Conservation (phyloP, 2,888 invertebrate genomes). For the Chesias legatella region DNA sequence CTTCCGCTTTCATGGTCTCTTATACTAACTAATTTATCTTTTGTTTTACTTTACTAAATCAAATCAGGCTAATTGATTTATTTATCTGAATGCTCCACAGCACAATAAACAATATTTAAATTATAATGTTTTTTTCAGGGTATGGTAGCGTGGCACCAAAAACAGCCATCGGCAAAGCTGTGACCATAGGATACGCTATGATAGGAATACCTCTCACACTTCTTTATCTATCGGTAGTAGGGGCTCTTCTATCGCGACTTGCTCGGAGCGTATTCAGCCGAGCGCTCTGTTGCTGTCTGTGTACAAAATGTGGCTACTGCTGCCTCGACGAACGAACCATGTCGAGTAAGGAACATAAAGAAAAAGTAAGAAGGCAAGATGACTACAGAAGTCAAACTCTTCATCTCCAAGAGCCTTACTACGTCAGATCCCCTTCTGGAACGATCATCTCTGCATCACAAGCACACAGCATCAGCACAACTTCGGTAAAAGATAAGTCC, state of each 20-base stretch:
- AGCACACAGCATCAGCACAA: conserved; percentile 66
- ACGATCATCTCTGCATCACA: conserved; percentile 77
- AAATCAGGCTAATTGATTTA: too few species aligned
- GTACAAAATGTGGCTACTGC: conserved; percentile 93
- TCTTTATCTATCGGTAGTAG: conserved; percentile 92
- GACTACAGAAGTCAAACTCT: conserved; percentile 82
- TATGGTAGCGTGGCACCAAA: conserved; percentile 96
- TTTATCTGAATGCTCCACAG: too few species aligned
- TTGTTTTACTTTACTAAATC: too few species aligned
- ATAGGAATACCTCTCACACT: conserved; percentile 93
- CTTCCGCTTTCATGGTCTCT: too few species aligned
- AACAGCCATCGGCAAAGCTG: conserved; percentile 93
- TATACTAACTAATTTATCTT: too few species aligned
- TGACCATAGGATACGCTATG: conserved; percentile 93
- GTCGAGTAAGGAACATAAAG: conserved; percentile 89
- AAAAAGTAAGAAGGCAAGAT: conserved; percentile 87
- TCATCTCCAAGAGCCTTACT: conserved; percentile 85
- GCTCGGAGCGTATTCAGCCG: conserved; percentile 90
- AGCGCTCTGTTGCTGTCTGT: conserved; percentile 91
- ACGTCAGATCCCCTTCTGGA: conserved; percentile 80
- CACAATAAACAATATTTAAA: neutral
- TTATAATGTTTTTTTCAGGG: conserved; percentile 79
- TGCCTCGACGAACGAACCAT: conserved; percentile 92
- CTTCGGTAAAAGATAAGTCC: conserved; percentile 68
- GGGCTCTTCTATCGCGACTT: conserved; percentile 90